Evolutionary conservation across 2,113 vertebrate species (phyloP), one percentile per base, ranked within the genome.

Genomic region (Nyctibius bracteatus): DNA sequence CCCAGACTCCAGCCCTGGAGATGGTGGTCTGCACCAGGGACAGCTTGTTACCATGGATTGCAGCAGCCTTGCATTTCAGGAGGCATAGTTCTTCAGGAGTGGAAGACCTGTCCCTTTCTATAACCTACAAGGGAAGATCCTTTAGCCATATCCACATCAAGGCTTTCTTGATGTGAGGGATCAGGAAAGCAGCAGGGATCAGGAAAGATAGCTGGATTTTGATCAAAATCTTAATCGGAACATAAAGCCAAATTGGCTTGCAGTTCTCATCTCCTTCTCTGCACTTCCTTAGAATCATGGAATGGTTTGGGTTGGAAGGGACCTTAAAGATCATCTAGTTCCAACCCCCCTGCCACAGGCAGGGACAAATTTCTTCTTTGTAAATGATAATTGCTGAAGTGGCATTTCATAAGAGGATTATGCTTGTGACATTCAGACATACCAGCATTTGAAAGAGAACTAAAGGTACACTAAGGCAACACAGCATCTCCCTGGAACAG

Each of bases 171-270:
- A 2, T 27, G 19, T 70, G 28, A 83, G 24, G 6, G 12, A 70
- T 65, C 72, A 84, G 81, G n/a, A 83, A 83, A 58, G 25, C n/a
- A n/a, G n/a, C n/a, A 83, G 24, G 6, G 12, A 70, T 65, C 72
- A 84, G 81, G n/a, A 83, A 83, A 58, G 25, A 74, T 7, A 77
- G 25, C 22, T 77, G 59, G 24, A 92, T 83, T 54, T 90, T 73
- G 86, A 86, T 83, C n/a, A 54, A 81, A 95, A 90, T 54, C 71
- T 77, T 92, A 92, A 83, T 92, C 86, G 39, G 25, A 62, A 39
- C 10, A 44, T 23, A 74, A 73, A 88, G 41, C 17, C 41, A 81
- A 82, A 78, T 11, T 70, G 67, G 81, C 83, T 54, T 88, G 63
- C 67, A 81, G 43, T 73, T 90, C 70, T 86, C 52, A 37, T 74